Evolutionary conservation across 2,888 invertebrate species (phyloP), one percentile per base, ranked within the genome.

Genomic region (Parnassius orleans): DNA sequence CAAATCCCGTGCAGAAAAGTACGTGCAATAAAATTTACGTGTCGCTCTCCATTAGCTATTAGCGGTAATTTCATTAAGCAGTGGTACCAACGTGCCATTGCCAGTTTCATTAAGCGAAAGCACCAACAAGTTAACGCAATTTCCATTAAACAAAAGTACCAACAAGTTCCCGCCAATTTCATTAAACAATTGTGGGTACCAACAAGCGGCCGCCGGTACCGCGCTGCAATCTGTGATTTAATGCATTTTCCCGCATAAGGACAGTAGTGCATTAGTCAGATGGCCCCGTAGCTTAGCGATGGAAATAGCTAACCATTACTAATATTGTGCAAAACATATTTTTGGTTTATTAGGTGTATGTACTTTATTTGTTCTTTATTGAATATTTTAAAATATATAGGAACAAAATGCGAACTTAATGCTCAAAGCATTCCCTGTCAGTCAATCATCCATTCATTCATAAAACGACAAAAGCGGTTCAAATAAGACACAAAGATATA

Each of bases 131-230:
- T 3, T 55, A 51, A 50, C 55, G 24, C 43, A 43, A 55, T 55
- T 54, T 54, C 43, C n/a, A 61, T 61, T 56, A 56, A 50, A 48
- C 56, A 46, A 43, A 9, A 15, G 53, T 41, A 60, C 59, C 19
- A 48, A 48, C 60, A 47, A 50, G 54, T 50, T 50, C 42, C 52
- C 57, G 12, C 44, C 41, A 46, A 51, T 55, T 55, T 55, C 51
- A 61, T 61, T 57, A 57, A 55, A 50, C 52, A 41, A 41, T 24
- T n/a, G 42, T n/a, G n/a, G n/a, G n/a, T 57, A 50, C 53, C 43
- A 42, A 46, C 53, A 47, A 46, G 9, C 41, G 44, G 12, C 51
- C 56, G 42, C 24, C 19, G 19, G 24, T 11, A 10, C 14, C 57
- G 15, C 50, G 3, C 11, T 1, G 59, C 46, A 12, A 46, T 41